Evolutionary conservation across 1,140 invertebrate genomes (phyloP), one percentile per base, ranked within the genome.

Genomic region (Belonocnema kinseyi): DNA sequence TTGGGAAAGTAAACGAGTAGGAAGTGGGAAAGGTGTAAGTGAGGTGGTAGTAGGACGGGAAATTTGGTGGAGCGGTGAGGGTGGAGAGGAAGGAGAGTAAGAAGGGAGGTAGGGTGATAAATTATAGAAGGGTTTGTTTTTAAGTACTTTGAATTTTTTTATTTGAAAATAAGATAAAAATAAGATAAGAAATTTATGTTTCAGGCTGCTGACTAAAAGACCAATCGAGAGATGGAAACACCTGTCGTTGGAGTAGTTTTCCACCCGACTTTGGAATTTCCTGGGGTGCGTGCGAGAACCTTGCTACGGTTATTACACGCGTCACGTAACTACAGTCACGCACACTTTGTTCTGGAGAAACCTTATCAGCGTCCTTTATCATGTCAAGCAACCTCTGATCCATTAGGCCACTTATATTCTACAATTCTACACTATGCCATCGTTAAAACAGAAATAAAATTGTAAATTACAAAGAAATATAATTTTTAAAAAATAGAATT

Each of bases 281-380:
- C 75, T 78, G 80, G 86, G 87, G 85, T 90, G 85, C 87, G 86
- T 87, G 88, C 84, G 81, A 86, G 83, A 87, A 83, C 81, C 83
- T 86, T 83, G 89, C 88, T 87, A 91, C 90, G 89, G 88, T 91
- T 91, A 90, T 91, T 91, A 90, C 88, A 91, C 90, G 90, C 89
- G 87, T 91, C 90, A 90, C 90, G 89, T 89, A 87, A 88, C 81
- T 77, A 81, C 83, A 84, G 87, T 90, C 90, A 90, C 88, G 89
- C 90, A 89, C 86, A 84, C 79, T 78, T 81, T 73, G 74, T 80
- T 81, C 81, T 78, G 75, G 85, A 86, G 80, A 78, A 80, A 78
- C 78, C 87, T 91, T 91, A 91, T 90, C 90, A 87, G 85, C 83
- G 80, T 85, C 86, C 86, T 90, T 87, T 88, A 90, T 91, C 89